These are phyloP conservation scores for Acheta domesticus DNA, from an alignment of 2,888 invertebrate genomes.

Conservation along the genomic window DNA sequence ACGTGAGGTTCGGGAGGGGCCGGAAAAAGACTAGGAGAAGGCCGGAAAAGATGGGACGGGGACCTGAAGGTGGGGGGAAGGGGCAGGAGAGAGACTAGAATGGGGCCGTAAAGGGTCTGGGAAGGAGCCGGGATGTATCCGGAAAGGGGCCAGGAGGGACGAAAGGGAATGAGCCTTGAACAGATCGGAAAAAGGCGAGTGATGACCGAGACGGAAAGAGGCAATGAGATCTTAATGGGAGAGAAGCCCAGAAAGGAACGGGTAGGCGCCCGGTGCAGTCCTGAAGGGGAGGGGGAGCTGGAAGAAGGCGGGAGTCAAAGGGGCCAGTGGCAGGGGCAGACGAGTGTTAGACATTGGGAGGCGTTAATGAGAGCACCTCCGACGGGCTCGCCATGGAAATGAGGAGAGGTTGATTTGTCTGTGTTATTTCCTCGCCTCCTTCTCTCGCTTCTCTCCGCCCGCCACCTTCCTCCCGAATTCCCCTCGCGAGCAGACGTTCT, in stretches of 20 bases:
- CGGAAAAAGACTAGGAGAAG: too few species aligned
- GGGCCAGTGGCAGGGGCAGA: not conserved
- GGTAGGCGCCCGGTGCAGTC: not conserved
- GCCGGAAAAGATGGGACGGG: too few species aligned
- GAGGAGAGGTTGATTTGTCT: not conserved
- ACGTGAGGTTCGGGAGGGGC: not conserved
- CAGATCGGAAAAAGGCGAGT: not conserved
- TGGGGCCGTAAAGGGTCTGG: too few species aligned
- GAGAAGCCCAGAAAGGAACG: not conserved
- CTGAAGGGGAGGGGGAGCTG: not conserved
- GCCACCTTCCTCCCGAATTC: not conserved
- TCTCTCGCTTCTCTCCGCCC: not conserved
- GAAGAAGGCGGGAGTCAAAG: too few species aligned
- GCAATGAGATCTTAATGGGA: not conserved
- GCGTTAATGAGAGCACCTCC: slow-evolving; percentile 4
- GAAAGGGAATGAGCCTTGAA: not conserved
- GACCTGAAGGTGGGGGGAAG: too few species aligned
- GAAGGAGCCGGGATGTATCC: too few species aligned
- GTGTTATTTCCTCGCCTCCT: not conserved
- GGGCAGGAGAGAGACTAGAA: too few species aligned
- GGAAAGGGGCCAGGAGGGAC: not conserved
- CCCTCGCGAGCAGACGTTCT: too few species aligned
- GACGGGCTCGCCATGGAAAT: slow-evolving; percentile 4
- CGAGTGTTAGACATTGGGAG: not conserved
- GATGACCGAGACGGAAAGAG: not conserved